Conservation (phyloP, 1,140 invertebrate species). For the Tachypleus tridentatus region DNA sequence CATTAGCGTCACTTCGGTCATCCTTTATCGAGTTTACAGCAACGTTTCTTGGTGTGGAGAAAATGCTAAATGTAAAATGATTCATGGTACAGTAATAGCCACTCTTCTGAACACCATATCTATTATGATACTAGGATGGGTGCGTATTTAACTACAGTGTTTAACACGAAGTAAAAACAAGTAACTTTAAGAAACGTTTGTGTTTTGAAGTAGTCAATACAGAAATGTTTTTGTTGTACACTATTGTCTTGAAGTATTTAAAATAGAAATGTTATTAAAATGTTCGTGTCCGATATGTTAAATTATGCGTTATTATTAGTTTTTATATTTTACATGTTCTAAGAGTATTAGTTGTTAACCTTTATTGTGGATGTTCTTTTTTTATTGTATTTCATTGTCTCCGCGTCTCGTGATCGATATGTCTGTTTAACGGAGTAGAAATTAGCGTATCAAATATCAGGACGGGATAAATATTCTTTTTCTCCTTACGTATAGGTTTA, state of each 20-base stretch:
- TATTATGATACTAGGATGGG: conserved; percentile 33
- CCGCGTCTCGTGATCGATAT: too few relatives aligned
- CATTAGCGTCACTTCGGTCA: conserved; percentile 24
- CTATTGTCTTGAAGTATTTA: too few relatives aligned
- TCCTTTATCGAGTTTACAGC: conserved; percentile 32
- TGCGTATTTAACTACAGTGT: neutral
- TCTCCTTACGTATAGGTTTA: conserved; percentile 27
- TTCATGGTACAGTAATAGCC: conserved; percentile 30
- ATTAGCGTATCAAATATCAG: too few relatives aligned
- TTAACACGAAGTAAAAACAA: neutral
- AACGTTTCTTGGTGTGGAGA: conserved; percentile 31
- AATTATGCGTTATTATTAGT: too few relatives aligned
- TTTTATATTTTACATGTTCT: neutral
- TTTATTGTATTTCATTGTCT: neutral
- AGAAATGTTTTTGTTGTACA: neutral
- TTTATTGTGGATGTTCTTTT: conserved; percentile 9
- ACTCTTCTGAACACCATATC: conserved; percentile 35
- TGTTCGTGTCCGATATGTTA: too few relatives aligned
- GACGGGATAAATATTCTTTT: too few relatives aligned
- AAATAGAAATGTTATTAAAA: too few relatives aligned
- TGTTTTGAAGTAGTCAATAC: neutral
- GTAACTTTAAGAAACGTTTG: neutral
- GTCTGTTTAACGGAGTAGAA: too few relatives aligned
- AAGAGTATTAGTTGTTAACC: neutral
- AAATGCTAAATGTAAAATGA: conserved; percentile 23